Base-by-base conservation (phyloP, 2,113 vertebrate species). In the Genyomyrus donnyi region DNA sequence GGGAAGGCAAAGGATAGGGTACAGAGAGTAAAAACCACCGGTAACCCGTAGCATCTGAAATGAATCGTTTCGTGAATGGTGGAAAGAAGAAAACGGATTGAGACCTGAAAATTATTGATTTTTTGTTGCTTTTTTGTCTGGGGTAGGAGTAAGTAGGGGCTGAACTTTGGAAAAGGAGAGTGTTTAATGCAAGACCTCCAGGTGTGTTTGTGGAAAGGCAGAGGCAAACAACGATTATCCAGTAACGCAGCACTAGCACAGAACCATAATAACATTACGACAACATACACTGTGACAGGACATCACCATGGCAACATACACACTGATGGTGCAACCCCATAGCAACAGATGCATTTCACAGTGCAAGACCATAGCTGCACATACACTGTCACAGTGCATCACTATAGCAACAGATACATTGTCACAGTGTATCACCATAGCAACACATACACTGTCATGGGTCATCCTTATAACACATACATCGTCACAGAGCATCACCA, bases 31-130 rank as follows among this genome's bases (percentile, higher is more conserved):
- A 31, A 24, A 52, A 24, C 49, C 49, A 31, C 85, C 24, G 4
- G 9, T 19, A 15, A 87, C 85, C 85, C 8, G 10, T 10, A 87
- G 85, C 85, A 87, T 87, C 27, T 19, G 45, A 56, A 87, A 87
- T 31, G 50, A 87, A 87, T 39, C 2, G 85, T 87, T 87, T 87
- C n/a, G 50, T 56, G 85, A 87, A 87, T 87, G 85, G 85, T 31
- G 49, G 50, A 50, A 35, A 50, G 50, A 35, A 24, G n/a, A 87
- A 87, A 53, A 87, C 50, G 53, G 17, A 53, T 86, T 35, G 31
- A 87, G 85, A 87, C 50, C 21, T 87, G 85, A 87, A 87, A 87
- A 87, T 87, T 48, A 56, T 86, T 52, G 85, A 49, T 53, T 87
- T 21, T 87, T 87, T 53, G 11, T 87, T 35, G 49, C 5, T 50